phyloP scores from a whole-genome alignment of 1,140 invertebrate genomes.

The Melitaea cinxia region DNA sequence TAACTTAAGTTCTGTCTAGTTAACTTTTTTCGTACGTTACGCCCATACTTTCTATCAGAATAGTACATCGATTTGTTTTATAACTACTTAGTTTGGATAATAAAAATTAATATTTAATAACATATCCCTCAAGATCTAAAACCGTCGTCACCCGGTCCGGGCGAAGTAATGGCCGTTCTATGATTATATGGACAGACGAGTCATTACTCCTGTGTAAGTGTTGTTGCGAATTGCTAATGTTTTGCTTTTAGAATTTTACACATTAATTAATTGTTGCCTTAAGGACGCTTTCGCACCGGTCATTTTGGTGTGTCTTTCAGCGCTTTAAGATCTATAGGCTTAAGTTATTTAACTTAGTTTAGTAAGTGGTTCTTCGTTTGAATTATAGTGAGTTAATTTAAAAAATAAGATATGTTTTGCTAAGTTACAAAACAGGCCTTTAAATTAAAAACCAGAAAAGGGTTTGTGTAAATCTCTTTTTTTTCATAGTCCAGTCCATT shows the following conservation, averaged over 20 bases:
- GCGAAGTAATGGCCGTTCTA: constrained; percentile 74
- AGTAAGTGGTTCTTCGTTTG: no score
- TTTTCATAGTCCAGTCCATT: no score
- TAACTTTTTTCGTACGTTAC: no score
- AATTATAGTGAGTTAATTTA: no score
- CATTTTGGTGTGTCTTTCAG: neutral
- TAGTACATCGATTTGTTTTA: no score
- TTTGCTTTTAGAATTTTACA: constrained; percentile 65
- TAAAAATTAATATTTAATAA: neutral
- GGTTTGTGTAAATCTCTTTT: no score
- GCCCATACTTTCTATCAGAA: no score
- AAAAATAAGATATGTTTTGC: no score
- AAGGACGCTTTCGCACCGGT: constrained; percentile 30
- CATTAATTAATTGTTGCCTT: constrained; percentile 70
- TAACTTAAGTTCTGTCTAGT: no score
- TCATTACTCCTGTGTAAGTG: constrained; percentile 79
- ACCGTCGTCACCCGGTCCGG: constrained; percentile 45
- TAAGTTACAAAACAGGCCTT: no score
- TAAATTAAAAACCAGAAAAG: no score
- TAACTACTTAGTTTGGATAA: neutral
- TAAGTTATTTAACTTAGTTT: neutral
- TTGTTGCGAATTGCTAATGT: constrained; percentile 79
- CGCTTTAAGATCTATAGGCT: neutral
- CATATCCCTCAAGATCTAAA: constrained; percentile 26
- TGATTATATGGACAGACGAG: constrained; percentile 81